Percentiles rank a stretch among this genome's conserved stretches.
Conservation (phyloP, 2,888 invertebrate genomes). For the Apomyelois bistriatella region DNA sequence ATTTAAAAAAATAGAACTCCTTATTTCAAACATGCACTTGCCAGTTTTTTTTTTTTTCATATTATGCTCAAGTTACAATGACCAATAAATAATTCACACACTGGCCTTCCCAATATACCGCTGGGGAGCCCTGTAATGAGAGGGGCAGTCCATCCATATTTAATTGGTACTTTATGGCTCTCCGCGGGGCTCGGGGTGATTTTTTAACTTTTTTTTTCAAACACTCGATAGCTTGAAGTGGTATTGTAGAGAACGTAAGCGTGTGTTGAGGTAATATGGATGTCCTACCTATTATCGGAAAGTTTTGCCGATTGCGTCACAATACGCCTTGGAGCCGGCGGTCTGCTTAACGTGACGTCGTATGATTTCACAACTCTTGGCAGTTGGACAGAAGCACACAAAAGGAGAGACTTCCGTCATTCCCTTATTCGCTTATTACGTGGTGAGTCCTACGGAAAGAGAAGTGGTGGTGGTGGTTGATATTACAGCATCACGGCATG, state of each 20-base stretch:
- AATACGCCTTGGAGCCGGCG: too few relatives aligned
- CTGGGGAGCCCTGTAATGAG: constrained; percentile 43
- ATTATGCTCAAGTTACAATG: constrained; percentile 2
- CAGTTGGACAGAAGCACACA: too few relatives aligned
- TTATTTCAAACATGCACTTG: too few relatives aligned
- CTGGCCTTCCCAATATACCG: constrained; percentile 22
- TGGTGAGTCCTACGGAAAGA: too few relatives aligned
- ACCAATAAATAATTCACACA: constrained; percentile 15
- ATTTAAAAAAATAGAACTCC: background rate
- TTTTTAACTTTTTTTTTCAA: constrained; percentile 71
- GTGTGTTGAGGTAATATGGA: constrained; percentile 34
- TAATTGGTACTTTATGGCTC: constrained; percentile 76
- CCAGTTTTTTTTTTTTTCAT: too few relatives aligned
- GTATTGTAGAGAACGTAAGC: constrained; percentile 69
- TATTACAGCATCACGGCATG: too few relatives aligned
- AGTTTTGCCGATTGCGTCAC: background rate
- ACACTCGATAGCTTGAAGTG: constrained; percentile 65
- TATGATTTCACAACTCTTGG: too few relatives aligned
- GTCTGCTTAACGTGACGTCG: too few relatives aligned
- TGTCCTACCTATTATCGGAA: background rate
- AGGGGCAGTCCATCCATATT: constrained; percentile 63
- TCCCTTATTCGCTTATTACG: too few relatives aligned
- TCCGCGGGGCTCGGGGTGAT: constrained; percentile 60
- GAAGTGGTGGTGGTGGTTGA: too few relatives aligned
- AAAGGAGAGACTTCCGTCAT: too few relatives aligned